phyloP scores from a whole-genome alignment of 2,888 invertebrate species.

The Catocala nupta region DNA sequence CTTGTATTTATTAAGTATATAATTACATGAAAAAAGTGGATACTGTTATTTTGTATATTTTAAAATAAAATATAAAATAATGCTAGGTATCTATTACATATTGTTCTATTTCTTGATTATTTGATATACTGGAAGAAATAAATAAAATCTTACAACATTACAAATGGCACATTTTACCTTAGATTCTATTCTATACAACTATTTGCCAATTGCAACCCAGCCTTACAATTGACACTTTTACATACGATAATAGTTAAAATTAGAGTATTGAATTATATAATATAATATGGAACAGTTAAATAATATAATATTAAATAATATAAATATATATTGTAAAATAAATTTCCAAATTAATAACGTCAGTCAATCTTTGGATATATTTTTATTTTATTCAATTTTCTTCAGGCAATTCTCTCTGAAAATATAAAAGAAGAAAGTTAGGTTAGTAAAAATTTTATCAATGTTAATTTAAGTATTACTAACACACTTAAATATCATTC shows the following conservation, averaged over 20 bases:
- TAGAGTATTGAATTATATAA: constrained; percentile 68
- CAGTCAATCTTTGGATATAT: constrained; percentile 66
- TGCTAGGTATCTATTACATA: too few species aligned
- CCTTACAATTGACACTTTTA: constrained; percentile 78
- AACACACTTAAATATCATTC: too few species aligned
- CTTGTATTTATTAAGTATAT: too few species aligned
- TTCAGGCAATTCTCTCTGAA: constrained; percentile 75
- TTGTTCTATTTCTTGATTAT: not conserved
- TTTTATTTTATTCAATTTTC: constrained; percentile 64
- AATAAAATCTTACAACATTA: constrained; percentile 33
- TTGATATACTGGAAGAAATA: constrained; percentile 5
- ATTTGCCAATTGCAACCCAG: constrained; percentile 82
- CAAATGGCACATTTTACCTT: constrained; percentile 75
- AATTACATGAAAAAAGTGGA: too few species aligned
- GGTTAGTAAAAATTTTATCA: too few species aligned
- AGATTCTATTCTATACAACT: constrained; percentile 67
- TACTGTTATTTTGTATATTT: too few species aligned
- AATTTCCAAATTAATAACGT: constrained; percentile 58
- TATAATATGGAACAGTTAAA: constrained; percentile 46
- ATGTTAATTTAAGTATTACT: too few species aligned
- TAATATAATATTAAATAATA: constrained; percentile 32
- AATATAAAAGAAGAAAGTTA: constrained; percentile 39
- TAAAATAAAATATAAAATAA: too few species aligned
- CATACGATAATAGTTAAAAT: constrained; percentile 49
- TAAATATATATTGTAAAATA: constrained; percentile 33